Evolutionary conservation across 2,113 vertebrate genomes (phyloP), one percentile per base, ranked within the genome.

Genomic region (Dascyllus trimaculatus): DNA sequence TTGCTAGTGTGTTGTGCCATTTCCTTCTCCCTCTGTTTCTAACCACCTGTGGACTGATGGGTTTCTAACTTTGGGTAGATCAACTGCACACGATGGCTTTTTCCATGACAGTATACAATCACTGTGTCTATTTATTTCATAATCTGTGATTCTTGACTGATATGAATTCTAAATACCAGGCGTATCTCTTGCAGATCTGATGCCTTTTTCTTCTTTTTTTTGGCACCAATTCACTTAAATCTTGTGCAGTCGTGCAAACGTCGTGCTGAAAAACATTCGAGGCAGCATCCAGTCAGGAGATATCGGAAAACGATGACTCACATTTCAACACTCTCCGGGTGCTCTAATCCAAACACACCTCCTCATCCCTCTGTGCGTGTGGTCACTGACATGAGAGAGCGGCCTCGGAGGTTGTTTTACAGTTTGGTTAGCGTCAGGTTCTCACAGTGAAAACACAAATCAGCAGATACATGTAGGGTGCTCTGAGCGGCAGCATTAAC

Each of bases 401-500:
- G 61, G 24, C 57, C 21, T 71, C 9, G 4, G 56, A 54, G 45
- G 24, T 32, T 73, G 19, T 64, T 68, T 60, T 49, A 21, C 45
- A 73, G 29, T 85, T 67, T 38, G 5, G 19, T 75, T 51, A 19
- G 29, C 57, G 40, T 61, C 32, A 15, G 52, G 57, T 80, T 19
- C 6, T 79, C 57, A 71, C 71, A 29, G 68, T 56, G 25, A 63
- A 45, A 80, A 85, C 68, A 67, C 64, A 82, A 67, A 67, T 66
- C 46, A 11, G 65, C 53, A 52, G 61, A 38, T 35, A 8, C 25
- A 57, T 57, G 29, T 62, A 7, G 35, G 75, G 70, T 78, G 65
- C 75, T 61, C 58, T 11, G 4, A 58, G 75, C 52, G 2, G 25
- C 64, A 82, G 75, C 83, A 84, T 89, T 85, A 84, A 87, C 78